A percentile compares a stretch with the other conserved stretches of the same genome.
phyloP scores from a whole-genome alignment of 53 echinoderm and acorn worm species.

The Zoroaster sp. region DNA sequence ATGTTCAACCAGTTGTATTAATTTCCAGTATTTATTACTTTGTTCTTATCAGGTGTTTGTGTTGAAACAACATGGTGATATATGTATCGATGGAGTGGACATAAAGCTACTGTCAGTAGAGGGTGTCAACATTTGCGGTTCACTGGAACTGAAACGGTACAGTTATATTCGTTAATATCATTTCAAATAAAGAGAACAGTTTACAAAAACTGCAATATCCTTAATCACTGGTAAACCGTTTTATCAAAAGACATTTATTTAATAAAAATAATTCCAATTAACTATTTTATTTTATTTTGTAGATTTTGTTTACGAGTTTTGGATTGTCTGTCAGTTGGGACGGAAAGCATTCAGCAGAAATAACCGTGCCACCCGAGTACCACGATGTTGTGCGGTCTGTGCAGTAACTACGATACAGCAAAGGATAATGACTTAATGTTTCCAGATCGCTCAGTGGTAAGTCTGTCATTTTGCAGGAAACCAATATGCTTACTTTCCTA shows the following conservation, averaged over 20 bases:
- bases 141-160: conserved; percentile 49
- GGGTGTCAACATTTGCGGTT: conserved; percentile 31
- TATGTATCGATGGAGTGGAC: conserved; percentile 6
- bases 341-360: conserved; percentile 69
- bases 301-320: conserved; percentile 71
- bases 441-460: conserved; percentile 54
- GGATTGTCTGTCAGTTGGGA: conserved; percentile 79
- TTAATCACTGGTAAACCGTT: not conserved
- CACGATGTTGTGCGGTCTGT: conserved; percentile 66
- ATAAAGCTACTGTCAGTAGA: not conserved
- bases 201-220: no score
- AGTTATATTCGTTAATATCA: no score
- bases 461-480: not conserved
- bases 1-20: not conserved
- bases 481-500: no score
- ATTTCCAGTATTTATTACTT: not conserved
- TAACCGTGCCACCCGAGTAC: conserved; percentile 38
- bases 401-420: conserved; percentile 69
- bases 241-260: not conserved
- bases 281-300: not conserved
- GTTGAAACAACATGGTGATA: not conserved
- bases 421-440: conserved; percentile 50
- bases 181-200: no score
- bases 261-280: no score
- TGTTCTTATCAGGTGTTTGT: not conserved